Percentiles rank a stretch among this genome's conserved stretches.
Conservation (phyloP, 1,140 invertebrate genomes). For the Lithobius niger region DNA sequence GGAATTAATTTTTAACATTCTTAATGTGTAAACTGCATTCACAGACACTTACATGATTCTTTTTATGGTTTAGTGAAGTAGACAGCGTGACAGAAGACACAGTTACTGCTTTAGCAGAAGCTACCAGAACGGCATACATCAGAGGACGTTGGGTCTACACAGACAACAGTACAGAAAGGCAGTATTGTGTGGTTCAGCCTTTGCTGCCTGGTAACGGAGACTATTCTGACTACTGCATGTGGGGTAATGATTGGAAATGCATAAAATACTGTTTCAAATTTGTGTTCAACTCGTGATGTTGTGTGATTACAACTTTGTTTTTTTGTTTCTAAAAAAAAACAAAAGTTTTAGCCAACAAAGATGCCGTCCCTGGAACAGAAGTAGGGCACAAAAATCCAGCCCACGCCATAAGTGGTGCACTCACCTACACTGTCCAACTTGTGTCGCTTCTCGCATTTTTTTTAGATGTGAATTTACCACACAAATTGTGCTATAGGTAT, state of each 20-base stretch:
- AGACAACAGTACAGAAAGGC: conserved; percentile 48
- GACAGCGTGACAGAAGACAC: conserved; percentile 38
- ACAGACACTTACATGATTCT: no score
- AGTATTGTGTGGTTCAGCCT: conserved; percentile 58
- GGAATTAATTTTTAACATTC: no score
- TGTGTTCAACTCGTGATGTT: no score
- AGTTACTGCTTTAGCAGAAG: conserved; percentile 55
- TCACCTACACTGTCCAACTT: conserved; percentile 67
- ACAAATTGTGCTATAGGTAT: conserved; percentile 57
- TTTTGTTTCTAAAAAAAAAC: no score
- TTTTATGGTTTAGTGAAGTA: conserved; percentile 26
- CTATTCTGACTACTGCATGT: conserved; percentile 57
- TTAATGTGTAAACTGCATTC: no score
- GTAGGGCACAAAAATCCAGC: conserved; percentile 44
- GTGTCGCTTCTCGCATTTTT: conserved; percentile 62
- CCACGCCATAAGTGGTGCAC: conserved; percentile 57
- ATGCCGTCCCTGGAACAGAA: conserved; percentile 39
- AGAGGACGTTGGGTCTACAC: conserved; percentile 54
- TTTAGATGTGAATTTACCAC: conserved; percentile 57
- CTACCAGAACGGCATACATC: conserved; percentile 55
- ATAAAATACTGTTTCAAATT: no score
- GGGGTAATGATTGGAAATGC: no score
- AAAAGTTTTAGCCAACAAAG: conserved; percentile 52
- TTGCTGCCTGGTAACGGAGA: conserved; percentile 59
- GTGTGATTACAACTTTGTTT: no score